Evolutionary conservation across 2,888 invertebrate genomes (phyloP), one percentile per base, ranked within the genome.

Genomic region (Ecdyonurus torrentis): DNA sequence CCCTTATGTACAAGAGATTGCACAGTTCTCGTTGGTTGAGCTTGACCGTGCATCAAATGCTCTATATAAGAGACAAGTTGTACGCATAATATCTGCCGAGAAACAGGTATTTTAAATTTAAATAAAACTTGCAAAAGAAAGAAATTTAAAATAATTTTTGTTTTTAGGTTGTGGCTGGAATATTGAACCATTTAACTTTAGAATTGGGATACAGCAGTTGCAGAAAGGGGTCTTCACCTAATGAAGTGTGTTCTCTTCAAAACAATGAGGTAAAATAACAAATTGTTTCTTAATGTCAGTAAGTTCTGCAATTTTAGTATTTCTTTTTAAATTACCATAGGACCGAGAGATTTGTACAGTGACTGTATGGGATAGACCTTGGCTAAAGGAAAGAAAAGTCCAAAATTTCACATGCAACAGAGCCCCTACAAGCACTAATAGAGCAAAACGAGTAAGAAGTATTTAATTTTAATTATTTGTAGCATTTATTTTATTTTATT

Each of bases 151-250:
- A 15, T 50, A 58, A 25, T 59, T 23, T 61, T 19, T 22, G 59
- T 15, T 55, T 53, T 18, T 25, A 82, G 72, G 70, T 81, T 15
- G 80, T 83, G 2, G 73, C 80, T 60, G 85, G 84, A 20, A 68
- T 73, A 25, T 69, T 79, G 61, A 82, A 81, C 25, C 79, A 77
- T 69, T 79, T 87, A 58, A 78, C 79, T 66, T 80, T 81, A 61
- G 75, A 79, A 67, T 73, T 86, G 10, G 81, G 81, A 18, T 76
- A 78, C 55, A 81, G 82, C 1, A 75, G 76, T 63, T 83, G 84
- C 67, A 69, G 72, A 7, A 79, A 77, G 66, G 63, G 59, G 25
- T 61, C 64, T 5, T 23, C 64, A 53, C 25, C 66, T 50, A 65
- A 65, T 55, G 66, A 63, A 52, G 63, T 63, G 5, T 69, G 69